Evolutionary conservation across 2,113 vertebrate genomes (phyloP), one percentile per base, ranked within the genome.

Genomic region (Pogonocichla stellata): DNA sequence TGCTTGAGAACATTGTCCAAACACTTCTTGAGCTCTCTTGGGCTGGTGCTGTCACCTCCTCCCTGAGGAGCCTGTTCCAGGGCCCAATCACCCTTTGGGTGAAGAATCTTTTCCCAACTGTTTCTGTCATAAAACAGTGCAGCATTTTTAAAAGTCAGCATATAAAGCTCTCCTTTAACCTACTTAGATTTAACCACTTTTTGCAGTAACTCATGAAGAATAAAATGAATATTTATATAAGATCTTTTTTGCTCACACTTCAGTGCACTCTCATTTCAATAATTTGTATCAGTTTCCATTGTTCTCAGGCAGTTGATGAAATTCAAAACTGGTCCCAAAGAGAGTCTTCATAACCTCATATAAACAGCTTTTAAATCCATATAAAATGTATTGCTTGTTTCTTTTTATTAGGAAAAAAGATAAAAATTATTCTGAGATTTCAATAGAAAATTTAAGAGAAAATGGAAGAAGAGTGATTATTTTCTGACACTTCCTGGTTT

Each of bases 221-320:
- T 64, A 54, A 56, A 80, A 69, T 85, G 1, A 90, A 92, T 80
- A 92, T 89, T 94, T 78, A 83, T 83, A 20, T 42, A 57, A 8
- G 15, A 29, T 75, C 23, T 61, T 82, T 80, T 71, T 80, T 88
- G 15, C 10, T 62, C 69, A 66, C n/a, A 83, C 62, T 57, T 88
- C 79, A 80, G 12, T 69, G 14, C 40, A 67, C 3, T 94, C 47
- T 66, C 10, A 91, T 56, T 72, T 93, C 82, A 88, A 38, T 86
- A 90, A 77, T 93, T 90, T 92, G 4, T 83, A 86, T 86, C 19
- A 77, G n/a, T 96, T 95, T 89, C 43, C 12, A 22, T 72, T 86
- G 56, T 71, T 86, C 72, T 86, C 22, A 73, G 60, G 22, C 24
- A 90, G 33, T 64, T 92, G 45, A 66, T 92, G 73, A 92, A 95